phyloP scores from a whole-genome alignment of 2,797 vertebrate species.

The Gobio occitaniae region DNA sequence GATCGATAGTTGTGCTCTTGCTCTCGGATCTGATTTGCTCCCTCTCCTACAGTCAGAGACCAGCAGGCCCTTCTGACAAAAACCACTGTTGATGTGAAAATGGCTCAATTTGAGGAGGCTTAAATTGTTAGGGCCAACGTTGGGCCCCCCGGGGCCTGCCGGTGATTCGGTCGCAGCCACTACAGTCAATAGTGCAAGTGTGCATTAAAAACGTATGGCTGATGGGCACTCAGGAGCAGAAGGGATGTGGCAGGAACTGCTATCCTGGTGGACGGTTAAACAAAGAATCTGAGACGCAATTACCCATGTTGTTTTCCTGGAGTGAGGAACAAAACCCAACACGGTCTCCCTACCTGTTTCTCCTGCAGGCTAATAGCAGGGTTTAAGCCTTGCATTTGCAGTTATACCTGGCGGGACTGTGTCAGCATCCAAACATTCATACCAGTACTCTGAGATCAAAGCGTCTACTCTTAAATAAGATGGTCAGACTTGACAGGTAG shows the following conservation, averaged over 20 bases:
- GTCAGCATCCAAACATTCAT: slow-evolving; percentile 69
- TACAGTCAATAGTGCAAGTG: slow-evolving; percentile 76
- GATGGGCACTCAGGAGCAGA: slow-evolving; percentile 73
- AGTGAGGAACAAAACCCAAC: slow-evolving; percentile 71
- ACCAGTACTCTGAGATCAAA: slow-evolving; percentile 70
- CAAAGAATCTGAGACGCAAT: slow-evolving; percentile 79
- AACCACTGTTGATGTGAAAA: slow-evolving; percentile 78
- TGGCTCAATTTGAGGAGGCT: slow-evolving; percentile 78
- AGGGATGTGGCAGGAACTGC: slow-evolving; percentile 73
- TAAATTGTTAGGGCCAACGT: slow-evolving; percentile 77
- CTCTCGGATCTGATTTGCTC: no score
- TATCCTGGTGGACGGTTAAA: slow-evolving; percentile 80
- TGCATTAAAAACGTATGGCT: slow-evolving; percentile 75
- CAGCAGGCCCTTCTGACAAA: slow-evolving; percentile 71
- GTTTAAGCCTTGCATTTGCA: slow-evolving; percentile 67
- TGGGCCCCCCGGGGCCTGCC: slow-evolving; percentile 61
- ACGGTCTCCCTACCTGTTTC: slow-evolving; percentile 61
- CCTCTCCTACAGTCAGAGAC: slow-evolving; percentile 34
- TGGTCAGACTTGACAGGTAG: slow-evolving; percentile 68
- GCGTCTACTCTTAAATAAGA: slow-evolving; percentile 67
- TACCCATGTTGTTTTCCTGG: slow-evolving; percentile 75
- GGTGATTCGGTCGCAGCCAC: slow-evolving; percentile 64
- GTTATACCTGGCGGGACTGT: slow-evolving; percentile 51
- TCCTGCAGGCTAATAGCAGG: slow-evolving; percentile 72
- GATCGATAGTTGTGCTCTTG: slow-evolving; percentile 61